Evolutionary conservation across 2,797 vertebrate species (phyloP), one percentile per base, ranked within the genome.

Genomic region (Syngnathus acus): DNA sequence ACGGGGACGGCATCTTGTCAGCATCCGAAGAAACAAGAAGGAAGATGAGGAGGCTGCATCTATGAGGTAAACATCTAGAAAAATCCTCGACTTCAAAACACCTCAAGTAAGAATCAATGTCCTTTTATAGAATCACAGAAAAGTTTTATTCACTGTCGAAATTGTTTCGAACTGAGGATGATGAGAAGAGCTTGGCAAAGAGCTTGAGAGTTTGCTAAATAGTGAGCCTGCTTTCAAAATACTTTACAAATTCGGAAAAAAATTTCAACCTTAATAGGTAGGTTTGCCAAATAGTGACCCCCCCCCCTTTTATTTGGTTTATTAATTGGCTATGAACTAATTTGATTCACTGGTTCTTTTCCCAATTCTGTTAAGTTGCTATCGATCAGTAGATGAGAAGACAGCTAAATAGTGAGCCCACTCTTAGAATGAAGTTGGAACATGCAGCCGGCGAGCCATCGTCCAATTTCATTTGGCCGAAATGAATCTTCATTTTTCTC

Each of bases 1-100:
- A 67, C 72, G 69, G 84, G 82, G 83, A 84, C 82, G 80, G 82
- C 65, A 55, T 83, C 79, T 80, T 72, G 72, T 68, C 70, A 73
- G 68, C 73, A 74, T 78, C 82, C 74, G 79, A 65, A 80, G 70
- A 68, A 53, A 53, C n/a, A n/a, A 53, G 50, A 53, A 58, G 67
- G 72, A 65, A 16, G 67, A 65, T 58, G 68, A 80, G 83, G 80
- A 82, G 83, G 78, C 62, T 61, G 71, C 72, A 43, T 72, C 51
- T 59, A 64, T 60, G 72, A 70, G 61, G 69, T 74, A 68, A 66
- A 67, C 66, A 65, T 68, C 62, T 69, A 55, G 73, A 67, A 40
- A n/a, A 4, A 9, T 43, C 47, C 40, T 66, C 7, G 21, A 43
- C 19, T 45, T 19, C 4, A 53, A 53, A 21, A 53, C 50, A 58